Evolutionary conservation across 1,140 invertebrate species (phyloP).

Genomic region (Cherax quadricarinatus): DNA sequence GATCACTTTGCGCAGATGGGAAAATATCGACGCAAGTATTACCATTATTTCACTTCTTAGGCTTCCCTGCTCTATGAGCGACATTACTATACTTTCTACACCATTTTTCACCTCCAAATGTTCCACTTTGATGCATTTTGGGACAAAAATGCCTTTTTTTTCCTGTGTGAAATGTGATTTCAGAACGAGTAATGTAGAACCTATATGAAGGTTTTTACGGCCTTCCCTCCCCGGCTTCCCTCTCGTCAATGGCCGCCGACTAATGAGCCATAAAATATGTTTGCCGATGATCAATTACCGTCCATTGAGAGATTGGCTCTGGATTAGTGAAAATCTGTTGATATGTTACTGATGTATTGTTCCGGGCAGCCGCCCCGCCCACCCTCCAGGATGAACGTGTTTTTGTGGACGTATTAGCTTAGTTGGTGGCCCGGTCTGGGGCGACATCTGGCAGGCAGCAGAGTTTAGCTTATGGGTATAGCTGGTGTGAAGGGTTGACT

Average conservation of each 20-base stretch:
- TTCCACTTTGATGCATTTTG: not conserved
- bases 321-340: not conserved
- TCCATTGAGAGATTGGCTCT: slow-evolving; percentile 21
- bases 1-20: slow-evolving; percentile 48
- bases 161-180: not conserved
- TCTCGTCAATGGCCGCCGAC: not conserved
- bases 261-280: slow-evolving; percentile 38
- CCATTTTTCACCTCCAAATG: not conserved
- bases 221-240: too few species aligned
- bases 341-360: slow-evolving; percentile 14
- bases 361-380: not conserved
- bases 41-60: slow-evolving; percentile 8
- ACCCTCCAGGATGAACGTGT: not conserved
- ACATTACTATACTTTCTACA: too few species aligned
- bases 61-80: not conserved
- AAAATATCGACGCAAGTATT: slow-evolving; percentile 39
- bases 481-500: not conserved
- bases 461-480: not conserved
- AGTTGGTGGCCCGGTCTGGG: not conserved
- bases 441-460: not conserved
- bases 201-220: not conserved
- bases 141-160: not conserved
- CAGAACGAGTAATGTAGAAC: not conserved
- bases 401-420: not conserved
- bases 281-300: slow-evolving; percentile 33